Conservation (phyloP, 92 coral and sea anemone genomes). For the Umimayanthus kanabou region DNA sequence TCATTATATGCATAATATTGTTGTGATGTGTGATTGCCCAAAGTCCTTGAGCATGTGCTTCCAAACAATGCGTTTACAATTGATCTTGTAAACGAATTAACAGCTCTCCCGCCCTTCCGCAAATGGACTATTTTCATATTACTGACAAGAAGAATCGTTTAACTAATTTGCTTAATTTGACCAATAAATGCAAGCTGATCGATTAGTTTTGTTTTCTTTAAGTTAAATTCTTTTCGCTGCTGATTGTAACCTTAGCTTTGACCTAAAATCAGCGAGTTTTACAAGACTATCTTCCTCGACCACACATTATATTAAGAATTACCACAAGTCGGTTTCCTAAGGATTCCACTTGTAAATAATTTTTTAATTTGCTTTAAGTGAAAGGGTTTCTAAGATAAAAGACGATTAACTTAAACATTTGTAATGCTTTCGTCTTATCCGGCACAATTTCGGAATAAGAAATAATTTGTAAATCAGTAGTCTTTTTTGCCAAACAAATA, state of each 20-base stretch:
- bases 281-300: neutral
- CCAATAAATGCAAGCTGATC: slow-evolving; percentile 20
- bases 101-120: slow-evolving; percentile 45
- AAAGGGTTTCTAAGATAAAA: neutral
- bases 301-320: neutral
- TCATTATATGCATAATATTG: neutral
- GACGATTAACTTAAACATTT: neutral
- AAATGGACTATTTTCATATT: slow-evolving; percentile 31
- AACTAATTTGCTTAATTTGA: slow-evolving; percentile 38
- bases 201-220: neutral
- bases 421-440: neutral
- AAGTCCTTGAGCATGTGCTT: slow-evolving; percentile 46
- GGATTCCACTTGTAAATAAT: neutral
- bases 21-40: slow-evolving; percentile 37
- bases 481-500: neutral
- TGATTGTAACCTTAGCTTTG: neutral
- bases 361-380: neutral
- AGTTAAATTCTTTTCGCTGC: neutral
- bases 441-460: neutral
- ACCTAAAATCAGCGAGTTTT: neutral
- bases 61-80: slow-evolving; percentile 31
- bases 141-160: slow-evolving; percentile 16
- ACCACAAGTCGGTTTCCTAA: neutral
- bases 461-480: neutral
- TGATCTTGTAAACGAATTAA: slow-evolving; percentile 43